Evolutionary conservation across 2,888 invertebrate species (phyloP).

Genomic region (Pachydiplax longipennis): DNA sequence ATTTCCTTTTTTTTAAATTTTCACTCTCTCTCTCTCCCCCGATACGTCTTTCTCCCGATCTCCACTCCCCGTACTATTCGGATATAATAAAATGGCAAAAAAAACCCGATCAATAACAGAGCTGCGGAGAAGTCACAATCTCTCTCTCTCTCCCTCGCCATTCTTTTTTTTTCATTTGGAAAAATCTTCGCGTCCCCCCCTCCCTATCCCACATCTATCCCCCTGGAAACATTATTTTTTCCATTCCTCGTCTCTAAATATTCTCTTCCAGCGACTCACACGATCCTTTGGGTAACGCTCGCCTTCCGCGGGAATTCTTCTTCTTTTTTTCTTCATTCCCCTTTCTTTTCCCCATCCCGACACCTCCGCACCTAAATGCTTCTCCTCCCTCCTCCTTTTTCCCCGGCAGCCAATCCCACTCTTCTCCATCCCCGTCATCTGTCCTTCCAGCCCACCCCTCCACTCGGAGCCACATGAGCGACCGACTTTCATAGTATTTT

Average conservation of each 20-base stretch:
- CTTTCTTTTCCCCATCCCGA: neutral
- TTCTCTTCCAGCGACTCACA: neutral
- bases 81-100: conserved; percentile 21
- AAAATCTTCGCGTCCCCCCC: neutral
- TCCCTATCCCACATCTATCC: neutral
- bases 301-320: neutral
- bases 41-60: neutral
- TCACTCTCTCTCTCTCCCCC: neutral
- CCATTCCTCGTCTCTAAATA: neutral
- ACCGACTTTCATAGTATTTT: conserved; percentile 33
- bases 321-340: too few relatives aligned
- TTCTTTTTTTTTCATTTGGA: neutral
- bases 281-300: neutral
- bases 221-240: neutral
- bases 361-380: neutral
- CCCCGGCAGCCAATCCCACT: neutral
- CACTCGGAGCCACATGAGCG: neutral
- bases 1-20: neutral
- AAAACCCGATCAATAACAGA: conserved; percentile 20
- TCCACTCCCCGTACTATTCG: neutral
- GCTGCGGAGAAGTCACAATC: conserved; percentile 25
- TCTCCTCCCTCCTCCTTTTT: neutral
- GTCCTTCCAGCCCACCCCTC: neutral
- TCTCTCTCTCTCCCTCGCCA: neutral
- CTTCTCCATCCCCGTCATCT: neutral